These are phyloP conservation scores for Cheilosia variabilis DNA, from an alignment of 2,888 invertebrate species.

Conservation along the genomic window DNA sequence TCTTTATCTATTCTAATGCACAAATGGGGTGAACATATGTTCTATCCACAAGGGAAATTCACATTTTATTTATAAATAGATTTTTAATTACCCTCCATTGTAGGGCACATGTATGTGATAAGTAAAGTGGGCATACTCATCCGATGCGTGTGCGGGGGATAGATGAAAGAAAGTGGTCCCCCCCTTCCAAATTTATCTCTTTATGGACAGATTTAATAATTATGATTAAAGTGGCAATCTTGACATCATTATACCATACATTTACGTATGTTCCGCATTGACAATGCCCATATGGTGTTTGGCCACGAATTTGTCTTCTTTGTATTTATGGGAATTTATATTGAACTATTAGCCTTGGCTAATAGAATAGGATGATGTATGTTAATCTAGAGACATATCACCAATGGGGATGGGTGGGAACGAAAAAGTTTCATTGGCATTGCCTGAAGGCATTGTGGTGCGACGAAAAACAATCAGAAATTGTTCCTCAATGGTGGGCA, in stretches of 20 bases:
- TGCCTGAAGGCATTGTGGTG: no score
- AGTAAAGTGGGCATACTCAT: slow-evolving; percentile 55
- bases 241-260: slow-evolving; percentile 22
- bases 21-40: slow-evolving; percentile 48
- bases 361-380: neutral
- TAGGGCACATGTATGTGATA: slow-evolving; percentile 40
- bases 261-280: slow-evolving; percentile 5
- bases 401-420: neutral
- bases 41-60: slow-evolving; percentile 17
- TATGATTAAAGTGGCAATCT: slow-evolving; percentile 42
- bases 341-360: slow-evolving; percentile 6
- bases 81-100: slow-evolving; percentile 52
- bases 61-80: slow-evolving; percentile 56
- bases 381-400: neutral
- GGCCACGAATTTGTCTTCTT: slow-evolving; percentile 27
- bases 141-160: neutral
- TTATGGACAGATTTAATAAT: slow-evolving; percentile 38
- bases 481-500: no score
- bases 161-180: slow-evolving; percentile 1
- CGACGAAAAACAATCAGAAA: no score
- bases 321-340: slow-evolving; percentile 10
- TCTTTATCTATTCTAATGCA: slow-evolving; percentile 22
- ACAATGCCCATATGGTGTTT: slow-evolving; percentile 13
- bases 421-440: neutral
- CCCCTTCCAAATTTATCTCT: slow-evolving; percentile 35